Evolutionary conservation across 2,113 vertebrate genomes (phyloP), one percentile per base, ranked within the genome.

Genomic region (Pygoscelis adeliae): DNA sequence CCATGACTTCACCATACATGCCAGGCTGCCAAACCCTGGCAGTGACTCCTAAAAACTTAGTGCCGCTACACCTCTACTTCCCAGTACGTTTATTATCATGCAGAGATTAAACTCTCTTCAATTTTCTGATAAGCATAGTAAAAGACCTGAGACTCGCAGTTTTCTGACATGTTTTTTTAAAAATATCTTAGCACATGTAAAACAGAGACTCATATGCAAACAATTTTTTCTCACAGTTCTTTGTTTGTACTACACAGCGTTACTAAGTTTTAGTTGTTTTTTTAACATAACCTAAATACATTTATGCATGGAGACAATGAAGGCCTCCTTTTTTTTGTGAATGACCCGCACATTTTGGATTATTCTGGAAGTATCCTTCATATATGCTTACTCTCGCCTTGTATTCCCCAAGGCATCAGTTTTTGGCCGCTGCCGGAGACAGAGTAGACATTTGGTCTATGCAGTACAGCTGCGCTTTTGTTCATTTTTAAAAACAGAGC

Each of bases 391-490:
- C 42, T 90, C 69, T 63, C 0, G 20, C 38, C 66, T 83, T 85
- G 19, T 34, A 70, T 42, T 71, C 46, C 61, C 47, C 49, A 61
- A 67, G 36, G 44, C 52, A 91, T 52, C 8, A 17, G 13, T 32
- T 94, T 93, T 74, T 95, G 69, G 63, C 73, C 56, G 44, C 27
- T 40, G 40, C 42, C 3, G 20, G 89, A 94, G 55, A 73, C 42
- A 76, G 83, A 84, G 44, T 1, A 94, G 91, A 93, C n/a, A 63
- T 91, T 79, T 82, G 23, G 89, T 82, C 69, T 79, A 44, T 10
- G 42, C 44, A 65, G 34, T 47, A 82, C 93, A 97, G 89, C 93
- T 97, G 97, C 15, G 94, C 70, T 83, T 97, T 91, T 95, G 73
- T 95, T 94, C 13, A n/a, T 83, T 90, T 97, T 52, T 69, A 87